Evolutionary conservation across 1,140 invertebrate species (phyloP).

Genomic region (Solen grandis): DNA sequence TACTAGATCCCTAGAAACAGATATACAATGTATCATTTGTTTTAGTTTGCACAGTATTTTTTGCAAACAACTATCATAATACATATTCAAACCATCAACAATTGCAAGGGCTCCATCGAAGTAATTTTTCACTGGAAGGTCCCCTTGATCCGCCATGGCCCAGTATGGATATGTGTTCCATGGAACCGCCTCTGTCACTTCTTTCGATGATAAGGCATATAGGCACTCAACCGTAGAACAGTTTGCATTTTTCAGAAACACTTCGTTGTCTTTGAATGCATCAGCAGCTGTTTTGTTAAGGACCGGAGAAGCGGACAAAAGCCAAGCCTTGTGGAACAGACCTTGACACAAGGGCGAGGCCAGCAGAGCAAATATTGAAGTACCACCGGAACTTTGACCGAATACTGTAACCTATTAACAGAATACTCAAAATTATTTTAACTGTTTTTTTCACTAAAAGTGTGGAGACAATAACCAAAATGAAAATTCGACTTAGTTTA

Average conservation of each 20-base stretch:
- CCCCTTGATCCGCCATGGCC: constrained; percentile 15
- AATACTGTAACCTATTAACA: constrained; percentile 58
- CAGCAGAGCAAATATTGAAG: constrained; percentile 50
- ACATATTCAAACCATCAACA: constrained; percentile 57
- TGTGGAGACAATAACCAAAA: not conserved
- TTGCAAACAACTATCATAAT: too few species aligned
- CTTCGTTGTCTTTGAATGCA: constrained; percentile 50
- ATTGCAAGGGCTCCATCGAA: constrained; percentile 52
- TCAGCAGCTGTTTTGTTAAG: constrained; percentile 45
- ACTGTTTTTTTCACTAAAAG: not conserved
- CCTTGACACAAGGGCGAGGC: constrained; percentile 55
- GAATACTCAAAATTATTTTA: not conserved
- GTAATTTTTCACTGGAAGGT: constrained; percentile 24
- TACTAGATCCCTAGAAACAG: too few species aligned
- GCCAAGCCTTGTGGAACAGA: constrained; percentile 58
- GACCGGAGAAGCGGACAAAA: constrained; percentile 51
- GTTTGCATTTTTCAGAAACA: constrained; percentile 44
- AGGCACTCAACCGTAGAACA: constrained; percentile 53
- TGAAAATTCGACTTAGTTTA: not conserved
- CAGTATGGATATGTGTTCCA: constrained; percentile 52
- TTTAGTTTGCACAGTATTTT: too few species aligned
- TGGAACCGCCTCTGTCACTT: constrained; percentile 17
- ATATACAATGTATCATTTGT: too few species aligned
- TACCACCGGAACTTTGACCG: constrained; percentile 65
- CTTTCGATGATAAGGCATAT: constrained; percentile 14